Evolutionary conservation across 2,888 invertebrate species (phyloP).

Genomic region (Acanthopleura granulata): DNA sequence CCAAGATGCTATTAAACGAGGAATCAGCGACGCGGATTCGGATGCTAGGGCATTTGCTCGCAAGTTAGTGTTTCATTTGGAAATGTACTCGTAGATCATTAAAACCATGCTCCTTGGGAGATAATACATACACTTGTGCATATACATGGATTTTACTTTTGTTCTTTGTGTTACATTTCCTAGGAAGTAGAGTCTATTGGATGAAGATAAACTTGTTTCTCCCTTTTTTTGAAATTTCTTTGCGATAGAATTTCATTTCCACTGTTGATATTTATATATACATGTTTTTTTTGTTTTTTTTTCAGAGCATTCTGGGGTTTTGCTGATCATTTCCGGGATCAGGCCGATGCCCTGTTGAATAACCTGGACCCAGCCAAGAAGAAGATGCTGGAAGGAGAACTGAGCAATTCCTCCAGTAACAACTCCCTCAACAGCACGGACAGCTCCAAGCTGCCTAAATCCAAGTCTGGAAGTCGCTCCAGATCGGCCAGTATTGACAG

Average conservation of each 20-base stretch:
- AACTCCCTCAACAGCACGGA: conserved; percentile 66
- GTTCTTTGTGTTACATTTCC: no score
- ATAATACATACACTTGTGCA: no score
- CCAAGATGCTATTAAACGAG: conserved; percentile 83
- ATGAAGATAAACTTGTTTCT: no score
- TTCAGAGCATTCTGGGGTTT: conserved; percentile 90
- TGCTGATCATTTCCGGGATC: conserved; percentile 89
- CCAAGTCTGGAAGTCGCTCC: conserved; percentile 33
- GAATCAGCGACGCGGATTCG: conserved; percentile 93
- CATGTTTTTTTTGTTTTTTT: not conserved
- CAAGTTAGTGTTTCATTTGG: conserved; percentile 74
- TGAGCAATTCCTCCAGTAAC: conserved; percentile 70
- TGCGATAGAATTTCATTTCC: no score
- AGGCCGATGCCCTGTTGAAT: conserved; percentile 86
- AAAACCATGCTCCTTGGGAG: no score
- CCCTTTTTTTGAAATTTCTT: no score
- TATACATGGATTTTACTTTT: no score
- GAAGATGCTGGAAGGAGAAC: conserved; percentile 76
- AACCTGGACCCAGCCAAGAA: conserved; percentile 85
- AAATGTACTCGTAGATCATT: no score
- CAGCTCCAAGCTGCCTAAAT: conserved; percentile 32
- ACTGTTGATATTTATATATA: no score
- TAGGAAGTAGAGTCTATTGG: no score
- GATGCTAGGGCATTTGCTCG: conserved; percentile 86
- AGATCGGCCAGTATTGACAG: conserved; percentile 59